These are phyloP conservation scores for Manduca sexta DNA, from an alignment of 1,140 invertebrate species.

Conservation along the genomic window DNA sequence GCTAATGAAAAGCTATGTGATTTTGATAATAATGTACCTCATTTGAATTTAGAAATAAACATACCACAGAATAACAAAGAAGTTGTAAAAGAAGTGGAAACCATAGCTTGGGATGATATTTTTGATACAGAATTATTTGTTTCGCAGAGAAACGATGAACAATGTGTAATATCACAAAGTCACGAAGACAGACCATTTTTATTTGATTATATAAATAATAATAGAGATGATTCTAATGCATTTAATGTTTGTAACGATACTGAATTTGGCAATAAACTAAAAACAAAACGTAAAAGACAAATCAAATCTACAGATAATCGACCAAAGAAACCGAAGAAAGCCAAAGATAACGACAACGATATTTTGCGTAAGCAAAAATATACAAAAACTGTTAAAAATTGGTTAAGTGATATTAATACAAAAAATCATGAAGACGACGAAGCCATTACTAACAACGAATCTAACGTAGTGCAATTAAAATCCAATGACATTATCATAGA, in stretches of 20 bases:
- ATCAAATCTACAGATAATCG: neutral
- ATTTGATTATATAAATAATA: too few relatives aligned
- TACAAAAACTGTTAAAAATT: constrained; percentile 43
- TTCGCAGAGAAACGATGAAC: too few relatives aligned
- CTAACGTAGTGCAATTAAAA: too few relatives aligned
- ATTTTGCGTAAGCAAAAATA: constrained; percentile 41
- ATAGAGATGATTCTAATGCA: too few relatives aligned
- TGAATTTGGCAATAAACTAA: too few relatives aligned
- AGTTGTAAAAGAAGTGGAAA: constrained; percentile 1
- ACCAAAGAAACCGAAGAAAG: constrained; percentile 17
- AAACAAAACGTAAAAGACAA: constrained; percentile 6
- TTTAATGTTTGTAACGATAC: too few relatives aligned
- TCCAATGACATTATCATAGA: neutral
- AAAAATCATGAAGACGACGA: constrained; percentile 6
- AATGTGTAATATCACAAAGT: too few relatives aligned
- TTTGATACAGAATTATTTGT: constrained; percentile 38
- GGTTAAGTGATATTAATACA: constrained; percentile 37
- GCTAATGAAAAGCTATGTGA: neutral
- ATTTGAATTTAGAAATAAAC: constrained; percentile 5
- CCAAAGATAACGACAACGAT: constrained; percentile 7
- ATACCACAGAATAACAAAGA: neutral
- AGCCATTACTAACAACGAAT: neutral
- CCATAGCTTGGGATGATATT: constrained; percentile 38
- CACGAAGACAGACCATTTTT: too few relatives aligned
- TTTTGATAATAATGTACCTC: neutral